phyloP scores from a whole-genome alignment of 2,113 vertebrate genomes.

The Felis chaus region DNA sequence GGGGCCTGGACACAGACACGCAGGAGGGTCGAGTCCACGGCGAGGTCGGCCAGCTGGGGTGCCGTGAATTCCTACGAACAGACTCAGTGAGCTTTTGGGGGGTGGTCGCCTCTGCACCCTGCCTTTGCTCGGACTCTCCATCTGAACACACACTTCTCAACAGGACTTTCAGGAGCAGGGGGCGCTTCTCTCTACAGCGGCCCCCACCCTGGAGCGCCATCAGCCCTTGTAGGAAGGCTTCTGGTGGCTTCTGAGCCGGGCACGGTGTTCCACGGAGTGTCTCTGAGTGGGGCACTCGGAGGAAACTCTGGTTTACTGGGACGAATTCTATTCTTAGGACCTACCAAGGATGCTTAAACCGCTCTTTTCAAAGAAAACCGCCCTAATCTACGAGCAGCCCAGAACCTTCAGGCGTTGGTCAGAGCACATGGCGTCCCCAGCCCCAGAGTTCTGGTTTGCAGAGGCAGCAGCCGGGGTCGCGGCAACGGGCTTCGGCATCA shows the following conservation, averaged over 20 bases:
- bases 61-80: fast-evolving
- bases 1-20: fast-evolving
- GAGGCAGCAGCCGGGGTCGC: neutral
- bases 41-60: neutral
- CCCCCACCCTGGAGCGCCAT: fast-evolving
- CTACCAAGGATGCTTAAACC: too few relatives aligned
- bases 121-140: neutral
- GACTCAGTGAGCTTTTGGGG: neutral
- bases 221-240: neutral
- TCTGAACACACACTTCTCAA: neutral
- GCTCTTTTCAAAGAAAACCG: neutral
- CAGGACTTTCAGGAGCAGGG: neutral
- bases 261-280: fast-evolving
- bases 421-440: too few relatives aligned
- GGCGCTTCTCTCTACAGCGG: neutral
- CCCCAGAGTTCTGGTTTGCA: neutral
- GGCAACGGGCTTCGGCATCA: too few relatives aligned
- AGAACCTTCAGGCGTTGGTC: too few relatives aligned
- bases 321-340: neutral
- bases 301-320: neutral
- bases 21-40: fast-evolving
- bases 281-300: fast-evolving
- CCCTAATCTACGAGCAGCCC: neutral
- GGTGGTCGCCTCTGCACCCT: neutral
- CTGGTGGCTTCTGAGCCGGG: neutral